A percentile compares a stretch with the other conserved stretches of the same genome.
Evolutionary conservation across 1,140 invertebrate genomes (phyloP).

Genomic region (Heliconius hewitsoni): DNA sequence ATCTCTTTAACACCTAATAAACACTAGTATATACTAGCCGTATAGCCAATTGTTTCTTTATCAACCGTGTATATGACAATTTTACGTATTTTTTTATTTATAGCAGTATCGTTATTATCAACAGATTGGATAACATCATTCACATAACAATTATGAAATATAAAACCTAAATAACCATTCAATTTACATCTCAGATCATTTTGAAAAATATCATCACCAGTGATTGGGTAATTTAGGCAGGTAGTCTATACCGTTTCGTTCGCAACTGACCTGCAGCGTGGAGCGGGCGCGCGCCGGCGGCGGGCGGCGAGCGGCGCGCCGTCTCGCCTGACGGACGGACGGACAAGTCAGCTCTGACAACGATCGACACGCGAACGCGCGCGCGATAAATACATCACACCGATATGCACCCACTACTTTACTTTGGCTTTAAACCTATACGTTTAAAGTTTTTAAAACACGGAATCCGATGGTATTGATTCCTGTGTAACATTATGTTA

Average conservation of each 20-base stretch:
- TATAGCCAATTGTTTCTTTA: background rate
- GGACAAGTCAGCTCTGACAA: constrained; percentile 43
- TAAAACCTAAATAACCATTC: constrained; percentile 7
- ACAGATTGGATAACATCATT: background rate
- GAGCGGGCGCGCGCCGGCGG: constrained; percentile 87
- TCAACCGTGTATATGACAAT: background rate
- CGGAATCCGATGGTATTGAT: background rate
- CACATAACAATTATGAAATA: background rate
- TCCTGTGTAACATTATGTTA: background rate
- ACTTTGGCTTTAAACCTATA: constrained; percentile 5
- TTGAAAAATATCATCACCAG: background rate
- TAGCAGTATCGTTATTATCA: background rate
- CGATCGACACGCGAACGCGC: constrained; percentile 17
- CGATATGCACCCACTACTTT: constrained; percentile 12
- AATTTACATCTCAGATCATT: constrained; percentile 16
- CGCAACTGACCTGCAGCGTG: constrained; percentile 84
- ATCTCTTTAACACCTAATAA: constrained; percentile 10
- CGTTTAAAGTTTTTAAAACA: background rate
- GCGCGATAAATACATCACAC: constrained; percentile 35
- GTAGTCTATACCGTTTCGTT: constrained; percentile 70
- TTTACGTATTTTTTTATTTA: background rate
- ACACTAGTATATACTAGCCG: background rate
- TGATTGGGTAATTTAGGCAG: constrained; percentile 1
- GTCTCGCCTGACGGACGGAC: constrained; percentile 84
- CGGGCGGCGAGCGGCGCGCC: constrained; percentile 85